These are phyloP conservation scores for Chironomus tentans DNA, from an alignment of 2,888 invertebrate genomes.

Conservation along the genomic window DNA sequence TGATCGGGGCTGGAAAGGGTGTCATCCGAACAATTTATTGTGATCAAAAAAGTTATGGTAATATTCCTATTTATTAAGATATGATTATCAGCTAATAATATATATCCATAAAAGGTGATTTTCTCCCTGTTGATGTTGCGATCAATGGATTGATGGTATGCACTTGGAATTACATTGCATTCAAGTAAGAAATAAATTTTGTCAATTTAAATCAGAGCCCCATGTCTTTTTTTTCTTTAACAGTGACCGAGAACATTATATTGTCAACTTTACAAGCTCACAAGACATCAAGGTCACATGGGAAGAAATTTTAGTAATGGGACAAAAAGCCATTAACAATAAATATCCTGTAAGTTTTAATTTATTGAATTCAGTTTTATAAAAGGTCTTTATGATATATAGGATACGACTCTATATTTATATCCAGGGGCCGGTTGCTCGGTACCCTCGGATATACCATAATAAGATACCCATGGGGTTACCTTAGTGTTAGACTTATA, in stretches of 20 bases:
- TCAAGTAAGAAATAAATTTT: slow-evolving; percentile 41
- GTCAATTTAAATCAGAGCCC: slow-evolving; percentile 31
- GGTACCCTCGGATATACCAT: too few relatives aligned
- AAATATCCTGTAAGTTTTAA: slow-evolving; percentile 56
- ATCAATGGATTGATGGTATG: slow-evolving; percentile 63
- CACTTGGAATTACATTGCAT: slow-evolving; percentile 56
- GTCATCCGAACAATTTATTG: slow-evolving; percentile 84
- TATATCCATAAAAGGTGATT: slow-evolving; percentile 46
- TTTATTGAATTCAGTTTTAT: too few relatives aligned
- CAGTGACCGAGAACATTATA: slow-evolving; percentile 47
- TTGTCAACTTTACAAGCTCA: slow-evolving; percentile 70
- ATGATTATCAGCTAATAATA: background rate
- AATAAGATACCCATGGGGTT: too few relatives aligned
- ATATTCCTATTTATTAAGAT: background rate
- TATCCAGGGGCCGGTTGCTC: too few relatives aligned
- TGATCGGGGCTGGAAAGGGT: slow-evolving; percentile 68
- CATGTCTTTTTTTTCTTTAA: slow-evolving; percentile 32
- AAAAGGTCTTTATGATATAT: too few relatives aligned
- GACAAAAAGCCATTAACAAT: slow-evolving; percentile 63
- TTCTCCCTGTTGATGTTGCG: slow-evolving; percentile 69
- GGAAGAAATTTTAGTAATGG: slow-evolving; percentile 77
- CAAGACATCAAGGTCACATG: slow-evolving; percentile 75
- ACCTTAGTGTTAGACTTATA: too few relatives aligned
- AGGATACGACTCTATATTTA: too few relatives aligned
- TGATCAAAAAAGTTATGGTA: slow-evolving; percentile 58